Base-by-base conservation (phyloP, 2,797 vertebrate genomes). In the Acanthis flammea region DNA sequence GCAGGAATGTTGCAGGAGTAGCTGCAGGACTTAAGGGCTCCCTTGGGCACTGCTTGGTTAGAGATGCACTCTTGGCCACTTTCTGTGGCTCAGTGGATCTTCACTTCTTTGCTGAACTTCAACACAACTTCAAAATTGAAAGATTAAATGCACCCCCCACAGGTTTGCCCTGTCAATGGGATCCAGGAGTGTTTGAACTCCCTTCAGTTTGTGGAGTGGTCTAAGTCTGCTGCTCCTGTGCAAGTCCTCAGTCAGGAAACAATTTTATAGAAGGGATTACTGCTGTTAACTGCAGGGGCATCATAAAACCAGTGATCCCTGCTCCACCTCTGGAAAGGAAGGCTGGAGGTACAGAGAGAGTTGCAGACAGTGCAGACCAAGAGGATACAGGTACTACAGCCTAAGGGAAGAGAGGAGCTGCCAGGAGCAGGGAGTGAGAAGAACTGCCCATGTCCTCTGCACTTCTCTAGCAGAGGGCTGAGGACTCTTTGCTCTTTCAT, bases 271-370 rank as follows among this genome's bases (percentile, higher is more conserved):
- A 89, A 82, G 71, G 71, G 86, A 87, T 89, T 96, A 93, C 67
- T 94, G 75, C 63, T 91, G 84, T 67, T 76, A 92, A 93, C 91
- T 85, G 78, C 85, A 80, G 55, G 63, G 65, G 24, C 67, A 58
- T 88, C 92, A 68, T 92, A 96, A 84, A 95, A 90, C 47, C 57
- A 55, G 31, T 55, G 91, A 93, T 92, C 83, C 66, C 58, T 86
- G 45, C 86, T 78, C 88, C 65, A 90, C 76, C 65, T 74, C 53
- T 88, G 80, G 33, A 35, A 77, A 53, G 48, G 66, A 41, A 71
- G 57, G 41, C 68, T 88, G 65, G 33, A 88, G 35, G 58, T 1
- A 70, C 33, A 68, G 53, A 39, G 41, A 31, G 53, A 27, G 53
- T 10, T 88, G 70, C 54, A 72, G 70, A 33, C 50, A 39, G 28